A percentile compares a stretch with the other conserved stretches of the same genome.
These are phyloP conservation scores for Pecten maximus DNA, from an alignment of 2,888 invertebrate species.

Conservation along the genomic window DNA sequence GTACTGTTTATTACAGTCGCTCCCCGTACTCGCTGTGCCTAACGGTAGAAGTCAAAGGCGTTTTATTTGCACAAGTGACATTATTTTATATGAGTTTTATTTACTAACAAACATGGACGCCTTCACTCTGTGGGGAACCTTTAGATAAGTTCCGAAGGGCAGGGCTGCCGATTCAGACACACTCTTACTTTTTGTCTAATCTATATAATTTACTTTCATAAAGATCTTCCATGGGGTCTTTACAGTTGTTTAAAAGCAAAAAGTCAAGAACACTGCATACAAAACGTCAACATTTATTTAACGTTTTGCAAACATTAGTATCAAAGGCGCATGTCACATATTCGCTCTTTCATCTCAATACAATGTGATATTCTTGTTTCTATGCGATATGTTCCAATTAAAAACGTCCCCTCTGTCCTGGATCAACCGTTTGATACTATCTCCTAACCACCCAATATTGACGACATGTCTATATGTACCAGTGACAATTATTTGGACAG, in stretches of 20 bases:
- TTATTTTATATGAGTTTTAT: not conserved
- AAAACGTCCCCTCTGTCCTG: not conserved
- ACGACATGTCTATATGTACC: not conserved
- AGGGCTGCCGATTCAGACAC: not conserved
- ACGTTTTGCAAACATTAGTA: slow-evolving; percentile 5
- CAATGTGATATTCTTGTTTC: not conserved
- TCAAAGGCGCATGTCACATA: not conserved
- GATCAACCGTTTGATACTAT: not conserved
- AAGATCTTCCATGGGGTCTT: slow-evolving; percentile 12
- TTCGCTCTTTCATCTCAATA: not conserved
- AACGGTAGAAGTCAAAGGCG: not conserved
- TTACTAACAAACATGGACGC: slow-evolving; percentile 30
- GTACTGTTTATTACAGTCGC: not conserved
- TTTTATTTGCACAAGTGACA: not conserved
- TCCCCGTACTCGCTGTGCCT: not conserved
- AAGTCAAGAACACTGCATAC: slow-evolving; percentile 33
- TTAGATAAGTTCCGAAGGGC: slow-evolving; percentile 17
- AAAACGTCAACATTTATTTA: slow-evolving; percentile 33
- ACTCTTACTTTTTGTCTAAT: slow-evolving; percentile 26
- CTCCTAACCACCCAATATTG: not conserved
- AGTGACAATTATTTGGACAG: not conserved
- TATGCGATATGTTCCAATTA: not conserved
- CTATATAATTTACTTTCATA: not conserved
- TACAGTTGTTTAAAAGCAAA: slow-evolving; percentile 1
- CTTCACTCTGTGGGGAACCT: slow-evolving; percentile 10